phyloP scores from a whole-genome alignment of 2,113 vertebrate genomes.

The Connochaetes taurinus region DNA sequence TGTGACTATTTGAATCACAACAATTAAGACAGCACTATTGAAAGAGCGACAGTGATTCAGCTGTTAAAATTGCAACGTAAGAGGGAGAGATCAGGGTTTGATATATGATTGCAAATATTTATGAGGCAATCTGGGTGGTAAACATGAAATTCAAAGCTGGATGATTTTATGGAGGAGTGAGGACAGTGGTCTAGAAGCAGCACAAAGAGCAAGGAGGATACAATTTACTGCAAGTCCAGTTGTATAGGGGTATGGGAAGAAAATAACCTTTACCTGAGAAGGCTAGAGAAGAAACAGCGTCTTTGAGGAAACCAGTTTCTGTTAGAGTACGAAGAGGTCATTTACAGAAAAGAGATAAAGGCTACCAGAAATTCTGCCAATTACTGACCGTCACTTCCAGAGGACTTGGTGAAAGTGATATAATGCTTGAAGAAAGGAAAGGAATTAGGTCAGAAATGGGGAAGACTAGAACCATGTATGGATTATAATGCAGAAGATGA shows the following conservation, averaged over 20 bases:
- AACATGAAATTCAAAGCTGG: background rate
- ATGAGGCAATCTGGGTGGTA: background rate
- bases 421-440: background rate
- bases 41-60: background rate
- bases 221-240: background rate
- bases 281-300: background rate
- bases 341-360: background rate
- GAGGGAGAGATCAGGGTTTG: background rate
- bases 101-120: background rate
- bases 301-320: background rate
- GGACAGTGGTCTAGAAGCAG: background rate
- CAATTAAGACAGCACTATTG: background rate
- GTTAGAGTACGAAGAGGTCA: background rate
- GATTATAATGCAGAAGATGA: background rate
- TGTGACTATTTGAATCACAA: background rate
- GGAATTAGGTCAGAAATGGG: background rate
- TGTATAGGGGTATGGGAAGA: background rate
- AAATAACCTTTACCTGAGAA: background rate
- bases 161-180: background rate
- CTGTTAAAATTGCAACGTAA: background rate
- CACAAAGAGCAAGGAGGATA: background rate
- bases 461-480: background rate
- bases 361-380: background rate
- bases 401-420: background rate
- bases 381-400: background rate